These are phyloP conservation scores for Choreutis nemorana DNA, from an alignment of 2,888 invertebrate species.

Conservation along the genomic window DNA sequence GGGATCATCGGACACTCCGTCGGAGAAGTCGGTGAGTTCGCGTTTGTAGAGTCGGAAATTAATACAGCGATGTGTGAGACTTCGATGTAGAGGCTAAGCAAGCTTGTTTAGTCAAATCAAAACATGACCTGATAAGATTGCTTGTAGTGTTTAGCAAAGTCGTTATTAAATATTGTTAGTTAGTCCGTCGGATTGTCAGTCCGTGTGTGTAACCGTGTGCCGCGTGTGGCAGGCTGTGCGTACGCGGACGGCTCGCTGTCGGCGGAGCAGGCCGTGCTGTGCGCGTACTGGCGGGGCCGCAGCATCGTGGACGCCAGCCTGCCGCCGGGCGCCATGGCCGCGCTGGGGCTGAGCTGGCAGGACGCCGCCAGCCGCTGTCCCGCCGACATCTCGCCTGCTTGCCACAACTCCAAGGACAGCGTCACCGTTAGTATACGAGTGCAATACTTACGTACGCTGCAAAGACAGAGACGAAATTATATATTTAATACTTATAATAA, in stretches of 20 bases:
- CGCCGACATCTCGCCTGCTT: slow-evolving; percentile 83
- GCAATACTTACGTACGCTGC: no score
- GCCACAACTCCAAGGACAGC: slow-evolving; percentile 94
- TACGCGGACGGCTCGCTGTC: slow-evolving; percentile 97
- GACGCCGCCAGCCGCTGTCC: slow-evolving; percentile 79
- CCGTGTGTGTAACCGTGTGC: no score
- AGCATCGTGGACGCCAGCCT: slow-evolving; percentile 81
- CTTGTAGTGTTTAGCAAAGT: no score
- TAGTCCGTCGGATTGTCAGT: background rate
- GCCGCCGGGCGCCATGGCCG: slow-evolving; percentile 87
- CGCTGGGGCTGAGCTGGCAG: slow-evolving; percentile 90
- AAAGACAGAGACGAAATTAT: no score
- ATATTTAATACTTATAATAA: no score
- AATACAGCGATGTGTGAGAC: no score
- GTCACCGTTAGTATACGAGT: slow-evolving; percentile 69
- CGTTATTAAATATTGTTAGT: slow-evolving; percentile 13
- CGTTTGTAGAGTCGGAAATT: no score
- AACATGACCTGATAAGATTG: no score
- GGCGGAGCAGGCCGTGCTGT: slow-evolving; percentile 91
- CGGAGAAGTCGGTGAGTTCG: slow-evolving; percentile 76
- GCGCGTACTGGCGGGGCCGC: slow-evolving; percentile 93
- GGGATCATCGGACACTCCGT: slow-evolving; percentile 97
- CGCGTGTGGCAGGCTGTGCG: slow-evolving; percentile 90
- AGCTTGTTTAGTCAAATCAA: no score
- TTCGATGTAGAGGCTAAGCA: no score